phyloP scores from a whole-genome alignment of 2,113 vertebrate genomes.

The Semnopithecus entellus region DNA sequence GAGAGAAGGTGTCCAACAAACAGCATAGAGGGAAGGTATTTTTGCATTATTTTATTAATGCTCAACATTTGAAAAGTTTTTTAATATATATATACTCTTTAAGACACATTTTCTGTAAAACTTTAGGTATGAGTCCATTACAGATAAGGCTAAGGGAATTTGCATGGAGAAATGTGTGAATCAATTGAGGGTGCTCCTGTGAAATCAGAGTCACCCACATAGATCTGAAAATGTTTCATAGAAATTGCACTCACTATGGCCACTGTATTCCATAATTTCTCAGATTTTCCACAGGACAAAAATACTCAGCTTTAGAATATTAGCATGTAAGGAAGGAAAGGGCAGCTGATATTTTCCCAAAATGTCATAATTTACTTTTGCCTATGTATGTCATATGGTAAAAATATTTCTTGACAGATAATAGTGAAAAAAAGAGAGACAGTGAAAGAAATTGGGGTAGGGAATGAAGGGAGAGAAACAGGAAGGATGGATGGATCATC shows the following conservation, averaged over 20 bases:
- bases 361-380: not conserved
- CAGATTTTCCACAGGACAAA: not conserved
- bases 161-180: constrained; percentile 9
- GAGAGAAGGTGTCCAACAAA: not conserved
- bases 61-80: not conserved
- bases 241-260: not conserved
- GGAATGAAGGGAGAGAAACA: not conserved
- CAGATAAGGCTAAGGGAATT: not conserved
- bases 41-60: not conserved
- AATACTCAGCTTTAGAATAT: not conserved
- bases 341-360: not conserved
- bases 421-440: not conserved
- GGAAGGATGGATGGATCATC: not conserved
- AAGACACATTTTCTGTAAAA: not conserved
- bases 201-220: not conserved
- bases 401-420: not conserved
- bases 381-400: not conserved
- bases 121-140: not conserved
- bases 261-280: not conserved
- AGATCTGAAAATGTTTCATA: not conserved
- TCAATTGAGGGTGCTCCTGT: not conserved
- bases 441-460: not conserved
- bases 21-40: not conserved
- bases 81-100: not conserved
- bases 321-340: not conserved